Conservation (phyloP, 2,113 vertebrate species). For the Electrona antarctica region DNA sequence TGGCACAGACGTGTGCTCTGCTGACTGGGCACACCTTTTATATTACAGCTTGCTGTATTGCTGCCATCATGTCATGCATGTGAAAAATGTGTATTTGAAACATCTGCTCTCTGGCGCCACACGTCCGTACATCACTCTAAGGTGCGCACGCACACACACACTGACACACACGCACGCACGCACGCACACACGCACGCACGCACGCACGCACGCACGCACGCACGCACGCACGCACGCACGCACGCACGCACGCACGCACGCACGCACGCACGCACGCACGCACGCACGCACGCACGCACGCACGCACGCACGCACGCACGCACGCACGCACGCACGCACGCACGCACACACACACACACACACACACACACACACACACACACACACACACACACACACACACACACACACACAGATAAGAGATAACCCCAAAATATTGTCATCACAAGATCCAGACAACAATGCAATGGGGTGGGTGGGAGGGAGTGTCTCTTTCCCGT, state of each 20-base stretch:
- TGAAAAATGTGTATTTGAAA: too few species aligned
- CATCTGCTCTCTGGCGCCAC: too few species aligned
- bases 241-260: conserved; percentile 1
- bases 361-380: neutral
- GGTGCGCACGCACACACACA: too few species aligned
- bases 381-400: neutral
- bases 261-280: neutral
- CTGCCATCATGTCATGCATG: too few species aligned
- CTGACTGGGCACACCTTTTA: too few species aligned
- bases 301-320: too few species aligned
- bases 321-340: neutral
- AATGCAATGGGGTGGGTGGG: too few species aligned
- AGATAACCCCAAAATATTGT: too few species aligned
- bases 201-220: conserved; percentile 2
- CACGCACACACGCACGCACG: neutral
- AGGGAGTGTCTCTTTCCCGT: conserved; percentile 12
- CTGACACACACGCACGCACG: neutral
- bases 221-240: neutral
- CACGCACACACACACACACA: conserved; percentile 2
- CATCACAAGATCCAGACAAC: too few species aligned
- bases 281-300: conserved; percentile 5
- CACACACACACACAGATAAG: neutral
- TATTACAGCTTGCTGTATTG: too few species aligned
- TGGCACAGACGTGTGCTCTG: too few species aligned
- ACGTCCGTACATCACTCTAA: too few species aligned